These are phyloP conservation scores for Lepidocolaptes lacrymiger DNA, from an alignment of 2,797 vertebrate genomes.

Conservation along the genomic window DNA sequence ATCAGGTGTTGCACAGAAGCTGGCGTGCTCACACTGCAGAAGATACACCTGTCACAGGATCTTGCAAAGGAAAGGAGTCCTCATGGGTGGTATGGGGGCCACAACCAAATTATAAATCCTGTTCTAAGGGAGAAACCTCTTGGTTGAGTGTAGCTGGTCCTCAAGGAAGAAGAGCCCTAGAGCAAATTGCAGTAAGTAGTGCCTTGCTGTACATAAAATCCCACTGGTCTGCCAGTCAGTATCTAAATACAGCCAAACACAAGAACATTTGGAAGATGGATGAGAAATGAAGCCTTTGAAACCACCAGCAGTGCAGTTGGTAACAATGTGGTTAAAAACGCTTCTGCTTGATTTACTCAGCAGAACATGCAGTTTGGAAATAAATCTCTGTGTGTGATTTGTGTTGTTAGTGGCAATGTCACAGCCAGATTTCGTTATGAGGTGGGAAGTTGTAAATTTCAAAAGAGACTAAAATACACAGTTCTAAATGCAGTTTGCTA, in stretches of 20 bases:
- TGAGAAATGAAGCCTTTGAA: neutral
- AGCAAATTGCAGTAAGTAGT: neutral
- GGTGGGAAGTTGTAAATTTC: neutral
- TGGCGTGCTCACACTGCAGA: neutral
- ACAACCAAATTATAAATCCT: neutral
- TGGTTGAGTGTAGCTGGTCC: neutral
- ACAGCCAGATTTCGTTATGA: neutral
- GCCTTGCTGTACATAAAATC: neutral
- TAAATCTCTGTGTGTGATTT: neutral
- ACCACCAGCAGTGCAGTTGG: neutral
- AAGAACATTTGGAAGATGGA: neutral
- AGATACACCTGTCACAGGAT: neutral
- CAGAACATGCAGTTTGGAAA: neutral
- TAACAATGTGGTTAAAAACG: neutral
- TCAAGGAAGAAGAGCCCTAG: neutral
- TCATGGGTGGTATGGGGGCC: neutral
- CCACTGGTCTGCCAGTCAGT: neutral
- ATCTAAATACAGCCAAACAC: neutral
- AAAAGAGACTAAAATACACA: neutral
- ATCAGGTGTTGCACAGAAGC: fast-evolving
- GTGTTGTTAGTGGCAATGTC: neutral
- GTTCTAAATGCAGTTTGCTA: neutral
- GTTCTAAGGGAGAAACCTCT: neutral
- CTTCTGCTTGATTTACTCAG: neutral
- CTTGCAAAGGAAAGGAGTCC: neutral